Conservation (phyloP, 2,888 invertebrate genomes). For the Cybosia mesomella region DNA sequence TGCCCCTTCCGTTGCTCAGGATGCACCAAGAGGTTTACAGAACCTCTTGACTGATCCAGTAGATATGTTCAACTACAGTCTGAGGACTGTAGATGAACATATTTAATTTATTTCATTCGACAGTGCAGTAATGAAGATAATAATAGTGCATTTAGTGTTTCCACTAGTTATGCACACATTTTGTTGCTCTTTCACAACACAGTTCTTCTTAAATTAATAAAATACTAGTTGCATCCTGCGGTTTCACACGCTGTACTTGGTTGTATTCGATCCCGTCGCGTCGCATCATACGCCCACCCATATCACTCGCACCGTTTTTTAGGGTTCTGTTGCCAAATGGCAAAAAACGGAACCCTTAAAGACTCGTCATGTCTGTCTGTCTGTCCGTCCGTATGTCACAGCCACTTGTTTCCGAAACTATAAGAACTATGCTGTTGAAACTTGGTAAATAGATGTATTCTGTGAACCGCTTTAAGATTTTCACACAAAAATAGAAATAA, state of each 20-base stretch:
- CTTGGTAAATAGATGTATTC: too few relatives aligned
- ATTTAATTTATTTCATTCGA: background rate
- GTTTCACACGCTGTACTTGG: background rate
- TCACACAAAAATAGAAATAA: too few relatives aligned
- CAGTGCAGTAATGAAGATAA: background rate
- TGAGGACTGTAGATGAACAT: background rate
- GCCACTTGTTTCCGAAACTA: too few relatives aligned
- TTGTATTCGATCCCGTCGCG: background rate
- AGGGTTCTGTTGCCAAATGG: too few relatives aligned
- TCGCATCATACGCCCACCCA: background rate
- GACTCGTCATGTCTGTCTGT: too few relatives aligned
- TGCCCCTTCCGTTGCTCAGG: background rate
- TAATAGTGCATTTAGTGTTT: background rate
- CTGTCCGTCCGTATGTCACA: too few relatives aligned
- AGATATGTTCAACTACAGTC: too few relatives aligned
- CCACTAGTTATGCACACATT: background rate
- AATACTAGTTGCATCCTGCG: background rate
- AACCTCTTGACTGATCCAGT: background rate
- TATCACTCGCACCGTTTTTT: too few relatives aligned
- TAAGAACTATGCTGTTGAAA: too few relatives aligned
- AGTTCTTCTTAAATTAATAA: background rate
- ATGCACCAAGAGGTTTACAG: background rate
- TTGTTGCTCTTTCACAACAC: background rate
- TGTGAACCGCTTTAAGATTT: too few relatives aligned
- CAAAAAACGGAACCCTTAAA: too few relatives aligned